These are phyloP conservation scores for Brachynemurus nebulosus DNA, from an alignment of 2,888 invertebrate genomes.

Conservation along the genomic window DNA sequence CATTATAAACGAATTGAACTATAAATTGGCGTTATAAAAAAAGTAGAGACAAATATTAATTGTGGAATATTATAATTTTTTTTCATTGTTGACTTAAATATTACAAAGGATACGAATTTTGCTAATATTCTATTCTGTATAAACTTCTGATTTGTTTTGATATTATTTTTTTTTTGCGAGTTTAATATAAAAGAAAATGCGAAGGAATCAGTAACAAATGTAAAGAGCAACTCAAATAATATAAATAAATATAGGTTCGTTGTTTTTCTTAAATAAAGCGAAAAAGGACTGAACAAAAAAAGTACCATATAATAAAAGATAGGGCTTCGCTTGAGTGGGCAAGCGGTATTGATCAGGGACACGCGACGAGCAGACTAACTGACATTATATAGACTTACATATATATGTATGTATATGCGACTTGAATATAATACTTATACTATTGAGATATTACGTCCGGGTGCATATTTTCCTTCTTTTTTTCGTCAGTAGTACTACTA, in stretches of 20 bases:
- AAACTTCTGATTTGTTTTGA: neutral
- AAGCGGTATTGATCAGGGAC: slow-evolving; percentile 5
- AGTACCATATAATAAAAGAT: slow-evolving; percentile 5
- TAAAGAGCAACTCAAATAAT: neutral
- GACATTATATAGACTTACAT: too few relatives aligned
- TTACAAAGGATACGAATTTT: too few relatives aligned
- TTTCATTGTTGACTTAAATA: too few relatives aligned
- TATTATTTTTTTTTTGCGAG: neutral
- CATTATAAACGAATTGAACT: too few relatives aligned
- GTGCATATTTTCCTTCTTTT: too few relatives aligned
- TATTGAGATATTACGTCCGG: too few relatives aligned
- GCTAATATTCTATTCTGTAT: too few relatives aligned
- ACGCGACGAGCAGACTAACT: neutral
- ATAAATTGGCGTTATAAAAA: too few relatives aligned
- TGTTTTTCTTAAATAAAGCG: slow-evolving; percentile 7
- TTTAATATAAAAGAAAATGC: neutral
- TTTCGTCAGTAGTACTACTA: too few relatives aligned
- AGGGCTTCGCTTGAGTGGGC: slow-evolving; percentile 5
- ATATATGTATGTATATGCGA: neutral
- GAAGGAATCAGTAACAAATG: neutral
- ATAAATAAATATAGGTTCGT: slow-evolving; percentile 2
- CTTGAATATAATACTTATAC: too few relatives aligned
- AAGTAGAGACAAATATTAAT: too few relatives aligned
- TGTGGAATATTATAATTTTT: too few relatives aligned
- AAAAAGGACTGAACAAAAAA: slow-evolving; percentile 4